phyloP scores from a whole-genome alignment of 1,140 invertebrate genomes.

The Arctopsyche grandis region DNA sequence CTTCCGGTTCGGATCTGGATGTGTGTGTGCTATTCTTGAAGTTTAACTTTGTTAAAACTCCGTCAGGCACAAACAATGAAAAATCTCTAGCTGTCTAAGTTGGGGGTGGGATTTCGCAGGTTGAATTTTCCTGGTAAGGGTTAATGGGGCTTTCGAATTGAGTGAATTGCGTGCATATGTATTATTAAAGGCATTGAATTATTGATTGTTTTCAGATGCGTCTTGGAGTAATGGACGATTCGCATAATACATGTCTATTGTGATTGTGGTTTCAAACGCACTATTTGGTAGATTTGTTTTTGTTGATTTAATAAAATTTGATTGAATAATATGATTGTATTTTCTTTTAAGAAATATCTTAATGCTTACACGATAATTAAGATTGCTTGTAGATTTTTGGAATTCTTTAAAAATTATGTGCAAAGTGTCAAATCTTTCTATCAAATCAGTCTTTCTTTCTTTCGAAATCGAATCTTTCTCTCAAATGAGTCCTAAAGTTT shows the following conservation, averaged over 20 bases:
- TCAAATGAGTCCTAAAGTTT: too few relatives aligned
- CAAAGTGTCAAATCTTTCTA: too few relatives aligned
- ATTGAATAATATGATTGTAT: too few relatives aligned
- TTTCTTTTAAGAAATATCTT: too few relatives aligned
- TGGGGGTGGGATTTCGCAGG: conserved; percentile 11
- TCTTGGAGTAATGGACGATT: neutral
- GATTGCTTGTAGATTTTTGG: too few relatives aligned
- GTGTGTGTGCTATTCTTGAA: neutral
- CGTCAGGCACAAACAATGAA: conserved; percentile 11
- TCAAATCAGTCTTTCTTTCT: too few relatives aligned
- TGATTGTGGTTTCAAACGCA: too few relatives aligned
- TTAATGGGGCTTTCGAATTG: neutral
- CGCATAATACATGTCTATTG: neutral
- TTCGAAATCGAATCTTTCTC: too few relatives aligned
- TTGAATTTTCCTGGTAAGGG: neutral
- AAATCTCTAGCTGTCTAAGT: neutral
- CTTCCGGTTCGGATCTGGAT: neutral
- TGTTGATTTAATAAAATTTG: too few relatives aligned
- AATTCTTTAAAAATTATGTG: too few relatives aligned
- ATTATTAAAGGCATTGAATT: neutral
- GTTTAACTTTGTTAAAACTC: conserved; percentile 31
- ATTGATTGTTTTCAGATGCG: neutral
- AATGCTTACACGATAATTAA: too few relatives aligned
- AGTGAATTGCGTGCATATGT: neutral
- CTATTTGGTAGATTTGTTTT: too few relatives aligned